phyloP scores from a whole-genome alignment of 2,888 invertebrate genomes.

The Drosophila sordidapex region DNA sequence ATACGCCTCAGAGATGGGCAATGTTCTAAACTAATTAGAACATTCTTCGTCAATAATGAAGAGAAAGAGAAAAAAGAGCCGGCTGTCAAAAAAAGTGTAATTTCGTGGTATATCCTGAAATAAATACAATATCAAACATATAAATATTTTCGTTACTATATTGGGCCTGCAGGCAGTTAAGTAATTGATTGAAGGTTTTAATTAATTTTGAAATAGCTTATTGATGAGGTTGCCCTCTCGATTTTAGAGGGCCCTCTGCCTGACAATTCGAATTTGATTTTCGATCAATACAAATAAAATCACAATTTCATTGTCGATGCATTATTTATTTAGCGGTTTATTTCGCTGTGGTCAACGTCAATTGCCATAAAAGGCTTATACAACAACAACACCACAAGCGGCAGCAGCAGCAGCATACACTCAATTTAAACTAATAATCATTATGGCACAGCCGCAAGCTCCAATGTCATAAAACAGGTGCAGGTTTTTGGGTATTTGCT shows the following conservation, averaged over 20 bases:
- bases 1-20: neutral
- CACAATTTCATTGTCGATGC: constrained; percentile 51
- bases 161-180: constrained; percentile 31
- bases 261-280: constrained; percentile 8
- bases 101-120: neutral
- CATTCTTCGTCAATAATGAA: neutral
- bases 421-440: constrained; percentile 43
- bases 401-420: neutral
- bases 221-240: constrained; percentile 15
- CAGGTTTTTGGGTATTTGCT: constrained; percentile 18
- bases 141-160: constrained; percentile 19
- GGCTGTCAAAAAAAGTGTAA: neutral
- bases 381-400: constrained; percentile 10
- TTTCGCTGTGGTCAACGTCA: constrained; percentile 60
- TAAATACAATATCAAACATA: neutral
- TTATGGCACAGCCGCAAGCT: constrained; percentile 67
- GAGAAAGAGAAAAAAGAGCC: too few relatives aligned
- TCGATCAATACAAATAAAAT: constrained; percentile 50
- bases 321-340: constrained; percentile 78
- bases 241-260: neutral
- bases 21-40: neutral
- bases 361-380: constrained; percentile 38
- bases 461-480: constrained; percentile 44
- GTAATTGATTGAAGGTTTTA: constrained; percentile 62
- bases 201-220: constrained; percentile 63